A percentile compares a stretch with the other conserved stretches of the same genome.
phyloP scores from a whole-genome alignment of 2,113 vertebrate species.

The Ageneiosus marmoratus region DNA sequence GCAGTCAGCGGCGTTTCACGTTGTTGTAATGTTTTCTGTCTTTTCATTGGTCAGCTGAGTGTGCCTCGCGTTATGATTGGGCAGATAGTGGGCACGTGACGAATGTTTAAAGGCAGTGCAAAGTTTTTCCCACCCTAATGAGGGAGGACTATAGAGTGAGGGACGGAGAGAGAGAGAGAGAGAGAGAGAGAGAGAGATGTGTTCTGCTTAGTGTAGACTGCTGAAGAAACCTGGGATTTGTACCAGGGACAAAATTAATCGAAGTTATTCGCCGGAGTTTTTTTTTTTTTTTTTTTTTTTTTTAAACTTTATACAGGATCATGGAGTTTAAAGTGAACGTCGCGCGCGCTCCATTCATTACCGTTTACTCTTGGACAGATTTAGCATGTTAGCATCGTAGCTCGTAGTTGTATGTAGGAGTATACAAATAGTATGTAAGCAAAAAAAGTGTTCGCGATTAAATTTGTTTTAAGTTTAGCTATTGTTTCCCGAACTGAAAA shows the following conservation, averaged over 20 bases:
- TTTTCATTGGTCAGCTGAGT: constrained; percentile 51
- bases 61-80: constrained; percentile 48
- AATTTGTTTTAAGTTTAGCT: neutral
- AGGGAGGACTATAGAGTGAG: neutral
- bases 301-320: neutral
- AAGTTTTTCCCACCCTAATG: constrained; percentile 1
- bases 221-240: neutral
- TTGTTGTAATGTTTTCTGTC: neutral
- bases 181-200: too few species aligned
- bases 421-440: neutral
- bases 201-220: neutral
- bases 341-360: constrained; percentile 28
- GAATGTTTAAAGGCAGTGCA: constrained; percentile 54
- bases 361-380: neutral
- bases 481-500: neutral
- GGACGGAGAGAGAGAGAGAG: too few species aligned
- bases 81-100: constrained; percentile 49
- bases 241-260: neutral
- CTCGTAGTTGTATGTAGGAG: neutral
- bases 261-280: neutral
- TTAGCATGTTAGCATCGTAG: constrained; percentile 22
- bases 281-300: neutral
- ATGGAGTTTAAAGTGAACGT: neutral
- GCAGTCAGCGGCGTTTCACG: neutral
- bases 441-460: neutral